These are phyloP conservation scores for Meloidogyne exigua DNA, from an alignment of 1,140 invertebrate genomes.

Conservation along the genomic window DNA sequence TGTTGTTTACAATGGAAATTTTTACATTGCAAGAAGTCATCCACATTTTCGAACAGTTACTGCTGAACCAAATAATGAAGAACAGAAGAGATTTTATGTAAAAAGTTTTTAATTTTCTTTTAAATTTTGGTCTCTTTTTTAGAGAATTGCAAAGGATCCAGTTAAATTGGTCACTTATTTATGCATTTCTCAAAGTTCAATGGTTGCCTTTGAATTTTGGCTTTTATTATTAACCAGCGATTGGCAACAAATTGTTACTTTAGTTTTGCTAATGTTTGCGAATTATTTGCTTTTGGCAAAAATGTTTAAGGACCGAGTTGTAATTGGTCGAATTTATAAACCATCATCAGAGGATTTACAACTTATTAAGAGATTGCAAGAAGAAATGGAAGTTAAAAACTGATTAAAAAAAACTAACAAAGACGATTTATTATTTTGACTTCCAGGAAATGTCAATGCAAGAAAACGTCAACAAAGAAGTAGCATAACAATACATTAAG, in stretches of 20 bases:
- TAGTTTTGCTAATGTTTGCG: constrained; percentile 79
- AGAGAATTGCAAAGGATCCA: constrained; percentile 85
- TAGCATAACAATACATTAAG: no score
- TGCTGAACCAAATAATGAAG: constrained; percentile 70
- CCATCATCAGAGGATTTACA: constrained; percentile 51
- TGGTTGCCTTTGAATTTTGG: constrained; percentile 75
- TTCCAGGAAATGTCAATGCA: no score
- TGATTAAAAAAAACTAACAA: not conserved
- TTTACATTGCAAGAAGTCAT: constrained; percentile 21
- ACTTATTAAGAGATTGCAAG: constrained; percentile 45
- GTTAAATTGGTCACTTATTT: constrained; percentile 75
- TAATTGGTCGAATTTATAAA: constrained; percentile 70
- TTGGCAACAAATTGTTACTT: constrained; percentile 86
- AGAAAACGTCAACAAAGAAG: no score
- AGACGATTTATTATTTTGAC: no score
- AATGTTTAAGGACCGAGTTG: constrained; percentile 78
- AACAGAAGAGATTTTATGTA: constrained; percentile 81
- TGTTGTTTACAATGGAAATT: not conserved
- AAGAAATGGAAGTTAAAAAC: constrained; percentile 26
- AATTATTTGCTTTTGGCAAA: constrained; percentile 90
- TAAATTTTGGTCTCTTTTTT: constrained; percentile 53
- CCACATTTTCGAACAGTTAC: constrained; percentile 17
- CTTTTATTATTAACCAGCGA: constrained; percentile 76
- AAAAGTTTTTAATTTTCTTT: constrained; percentile 40
- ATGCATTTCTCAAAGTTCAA: constrained; percentile 67